Evolutionary conservation across 1,140 invertebrate species (phyloP), one percentile per base, ranked within the genome.

Genomic region (Coenobita brevimanus): DNA sequence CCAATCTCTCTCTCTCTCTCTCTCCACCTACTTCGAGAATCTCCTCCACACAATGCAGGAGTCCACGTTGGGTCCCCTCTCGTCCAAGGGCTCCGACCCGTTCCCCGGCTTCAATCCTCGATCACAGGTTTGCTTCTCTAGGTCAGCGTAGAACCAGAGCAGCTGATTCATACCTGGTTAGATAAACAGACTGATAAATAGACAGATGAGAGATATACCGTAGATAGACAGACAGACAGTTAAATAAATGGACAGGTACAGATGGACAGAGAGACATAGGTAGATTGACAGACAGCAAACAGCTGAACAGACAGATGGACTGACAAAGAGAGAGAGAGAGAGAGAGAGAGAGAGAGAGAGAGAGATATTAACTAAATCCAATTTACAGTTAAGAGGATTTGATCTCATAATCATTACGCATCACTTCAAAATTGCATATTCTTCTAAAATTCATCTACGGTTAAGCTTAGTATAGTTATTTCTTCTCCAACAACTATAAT

Each of bases 141-240:
- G 95, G 91, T 98, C 96, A 15, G 98, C 97, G 93, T 99, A 99
- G 92, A 99, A 99, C 97, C 98, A 99, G 67, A 97, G 93, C 76
- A 98, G 93, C 92, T 97, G 96, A 93, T 97, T 97, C 91, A 97
- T 93, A 91, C 94, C 94, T 95, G 76, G 46, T 17, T n/a, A n/a
- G 78, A 80, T 6, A 75, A 17, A 10, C 21, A 60, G 57, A 30
- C 30, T n/a, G 60, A 2, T 57, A 57, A 57, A n/a, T 13, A 13
- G 10, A 10, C 15, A 3, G 10, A 13, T 62, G n/a, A 3, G 4
- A 27, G 60, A 3, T 62, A 62, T 24, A 15, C 8, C 13, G 60
- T 4, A 62, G 8, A 62, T 17, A 24, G 3, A 57, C 13, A 71
- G 27, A 30, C 10, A 71, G 27, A 71, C 10, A 71, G 13, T 10